These are phyloP conservation scores for Drosophila testacea DNA, from an alignment of 2,888 invertebrate species.

Conservation along the genomic window DNA sequence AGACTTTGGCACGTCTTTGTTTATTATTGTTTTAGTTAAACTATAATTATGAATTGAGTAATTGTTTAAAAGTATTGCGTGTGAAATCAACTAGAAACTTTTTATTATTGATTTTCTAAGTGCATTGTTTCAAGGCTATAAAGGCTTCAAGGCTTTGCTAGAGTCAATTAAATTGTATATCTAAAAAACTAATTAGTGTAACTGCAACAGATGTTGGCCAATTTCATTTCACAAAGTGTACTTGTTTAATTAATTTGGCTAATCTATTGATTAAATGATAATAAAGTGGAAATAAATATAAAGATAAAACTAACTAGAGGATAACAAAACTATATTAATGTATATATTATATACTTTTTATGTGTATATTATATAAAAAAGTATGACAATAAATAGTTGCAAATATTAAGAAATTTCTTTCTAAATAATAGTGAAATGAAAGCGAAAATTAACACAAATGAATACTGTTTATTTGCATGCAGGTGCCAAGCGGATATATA, in stretches of 20 bases:
- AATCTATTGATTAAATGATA: conserved; percentile 14
- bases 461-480: conserved; percentile 2
- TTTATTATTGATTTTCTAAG: conserved; percentile 17
- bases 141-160: conserved; percentile 9
- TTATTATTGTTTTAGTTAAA: conserved; percentile 7
- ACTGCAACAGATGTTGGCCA: conserved; percentile 13
- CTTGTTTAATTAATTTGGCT: conserved; percentile 8
- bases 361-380: no score
- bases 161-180: conserved; percentile 1
- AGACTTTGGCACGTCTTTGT: conserved; percentile 14
- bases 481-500: conserved; percentile 10
- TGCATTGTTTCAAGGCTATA: conserved; percentile 21
- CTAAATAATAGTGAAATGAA: conserved; percentile 2
- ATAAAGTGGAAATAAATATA: neutral
- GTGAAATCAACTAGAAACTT: conserved; percentile 29
- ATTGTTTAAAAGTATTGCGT: conserved; percentile 9
- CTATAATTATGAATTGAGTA: conserved; percentile 8
- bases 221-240: neutral
- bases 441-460: conserved; percentile 21
- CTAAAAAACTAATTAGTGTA: conserved; percentile 3
- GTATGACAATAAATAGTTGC: no score
- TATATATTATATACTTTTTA: no score
- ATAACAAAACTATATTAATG: no score
- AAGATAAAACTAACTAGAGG: neutral
- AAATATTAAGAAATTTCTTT: neutral